These are phyloP conservation scores for Chromobotia macracanthus DNA, from an alignment of 2,797 vertebrate genomes.

Conservation along the genomic window DNA sequence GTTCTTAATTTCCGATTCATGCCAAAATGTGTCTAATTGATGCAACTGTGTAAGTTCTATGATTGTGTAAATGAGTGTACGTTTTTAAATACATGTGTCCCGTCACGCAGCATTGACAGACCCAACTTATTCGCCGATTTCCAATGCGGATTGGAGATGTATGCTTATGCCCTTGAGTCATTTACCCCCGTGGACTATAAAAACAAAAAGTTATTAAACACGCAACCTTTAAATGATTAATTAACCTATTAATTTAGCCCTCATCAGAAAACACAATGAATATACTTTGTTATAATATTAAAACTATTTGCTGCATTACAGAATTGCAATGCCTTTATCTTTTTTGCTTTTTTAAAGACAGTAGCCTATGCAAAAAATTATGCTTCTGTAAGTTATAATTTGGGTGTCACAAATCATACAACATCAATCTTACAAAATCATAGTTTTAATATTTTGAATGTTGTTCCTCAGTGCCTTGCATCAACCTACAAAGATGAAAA, in stretches of 20 bases:
- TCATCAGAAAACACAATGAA: constrained; percentile 30
- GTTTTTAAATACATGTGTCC: constrained; percentile 17
- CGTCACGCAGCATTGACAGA: constrained; percentile 10
- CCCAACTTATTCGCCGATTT: background rate
- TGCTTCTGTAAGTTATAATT: no score
- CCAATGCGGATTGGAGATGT: constrained; percentile 16
- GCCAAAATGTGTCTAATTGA: constrained; percentile 14
- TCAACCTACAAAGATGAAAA: background rate
- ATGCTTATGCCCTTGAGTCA: constrained; percentile 35
- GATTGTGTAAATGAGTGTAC: background rate
- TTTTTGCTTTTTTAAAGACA: no score
- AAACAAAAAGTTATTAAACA: constrained; percentile 37
- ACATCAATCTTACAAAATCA: background rate
- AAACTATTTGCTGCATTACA: background rate
- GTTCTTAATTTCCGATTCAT: background rate
- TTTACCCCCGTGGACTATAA: constrained; percentile 51
- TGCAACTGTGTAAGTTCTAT: background rate
- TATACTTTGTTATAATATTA: background rate
- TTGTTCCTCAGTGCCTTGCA: background rate
- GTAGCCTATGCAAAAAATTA: background rate
- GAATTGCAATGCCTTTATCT: background rate
- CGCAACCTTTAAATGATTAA: constrained; percentile 42
- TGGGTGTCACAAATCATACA: no score
- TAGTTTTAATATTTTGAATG: background rate
- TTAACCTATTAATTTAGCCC: constrained; percentile 47